Percentiles rank a stretch among this genome's conserved stretches.
Conservation (phyloP, 2,113 vertebrate genomes). For the Lasiurus cinereus region DNA sequence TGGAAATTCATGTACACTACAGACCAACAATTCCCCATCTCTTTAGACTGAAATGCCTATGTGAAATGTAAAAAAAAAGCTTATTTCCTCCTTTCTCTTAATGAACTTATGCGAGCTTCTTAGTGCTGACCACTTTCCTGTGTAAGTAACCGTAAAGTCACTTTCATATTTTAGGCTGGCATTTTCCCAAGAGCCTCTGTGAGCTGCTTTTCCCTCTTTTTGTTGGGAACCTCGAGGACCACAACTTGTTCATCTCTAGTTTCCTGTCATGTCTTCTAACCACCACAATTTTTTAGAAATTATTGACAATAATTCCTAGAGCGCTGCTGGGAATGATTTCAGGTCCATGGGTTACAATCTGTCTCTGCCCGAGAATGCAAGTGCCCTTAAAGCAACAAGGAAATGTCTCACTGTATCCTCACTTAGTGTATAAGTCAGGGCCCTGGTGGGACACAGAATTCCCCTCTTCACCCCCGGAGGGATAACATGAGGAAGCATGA, state of each 20-base stretch:
- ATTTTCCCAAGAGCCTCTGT: neutral
- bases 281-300: neutral
- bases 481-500: neutral
- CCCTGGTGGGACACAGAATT: neutral
- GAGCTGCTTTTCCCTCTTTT: neutral
- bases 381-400: neutral
- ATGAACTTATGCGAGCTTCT: neutral
- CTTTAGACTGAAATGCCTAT: neutral
- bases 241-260: neutral
- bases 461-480: neutral
- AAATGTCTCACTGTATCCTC: neutral
- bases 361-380: neutral
- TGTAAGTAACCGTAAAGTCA: constrained; percentile 28
- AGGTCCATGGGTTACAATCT: neutral
- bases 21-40: neutral
- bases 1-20: neutral
- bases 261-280: neutral
- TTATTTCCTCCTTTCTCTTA: neutral
- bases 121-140: neutral
- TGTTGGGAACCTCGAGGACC: neutral
- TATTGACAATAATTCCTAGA: neutral
- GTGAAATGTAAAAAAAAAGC: neutral
- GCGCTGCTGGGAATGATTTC: neutral
- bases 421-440: neutral
- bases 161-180: neutral